Percentiles rank a stretch among this genome's conserved stretches.
Conservation (phyloP, 2,888 invertebrate species). For the Tortricodes alternella region DNA sequence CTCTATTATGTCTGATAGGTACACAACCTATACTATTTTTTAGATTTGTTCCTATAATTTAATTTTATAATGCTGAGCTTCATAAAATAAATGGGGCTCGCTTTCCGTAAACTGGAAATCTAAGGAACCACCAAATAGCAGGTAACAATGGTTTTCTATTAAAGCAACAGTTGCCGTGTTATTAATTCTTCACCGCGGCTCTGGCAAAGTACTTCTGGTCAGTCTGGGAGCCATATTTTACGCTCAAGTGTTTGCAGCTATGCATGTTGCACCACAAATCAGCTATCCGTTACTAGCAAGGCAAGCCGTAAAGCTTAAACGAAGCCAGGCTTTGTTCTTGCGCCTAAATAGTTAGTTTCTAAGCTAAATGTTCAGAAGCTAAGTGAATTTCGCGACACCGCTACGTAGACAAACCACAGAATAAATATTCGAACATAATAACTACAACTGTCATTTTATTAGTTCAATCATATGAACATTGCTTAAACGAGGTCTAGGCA, state of each 20-base stretch:
- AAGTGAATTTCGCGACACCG: no score
- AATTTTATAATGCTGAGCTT: no score
- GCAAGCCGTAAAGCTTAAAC: conserved; percentile 58
- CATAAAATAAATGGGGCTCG: no score
- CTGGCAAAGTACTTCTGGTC: conserved; percentile 35
- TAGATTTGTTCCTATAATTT: no score
- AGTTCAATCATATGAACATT: no score
- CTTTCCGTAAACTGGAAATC: not conserved
- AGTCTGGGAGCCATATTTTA: conserved; percentile 21
- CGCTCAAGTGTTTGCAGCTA: conserved; percentile 38
- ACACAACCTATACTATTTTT: no score
- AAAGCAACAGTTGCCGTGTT: conserved; percentile 42
- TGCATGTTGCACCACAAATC: conserved; percentile 57
- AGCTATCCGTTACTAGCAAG: conserved; percentile 43
- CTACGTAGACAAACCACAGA: no score
- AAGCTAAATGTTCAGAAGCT: conserved; percentile 37
- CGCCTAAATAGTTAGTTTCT: conserved; percentile 43
- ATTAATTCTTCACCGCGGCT: conserved; percentile 46
- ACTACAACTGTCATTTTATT: no score
- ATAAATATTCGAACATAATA: no score
- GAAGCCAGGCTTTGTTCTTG: conserved; percentile 54
- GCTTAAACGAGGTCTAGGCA: no score
- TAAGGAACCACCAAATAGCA: conserved; percentile 7
- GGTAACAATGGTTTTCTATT: conserved; percentile 50
- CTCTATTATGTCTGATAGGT: no score